Conservation (phyloP, 2,113 vertebrate species). For the Indicator maculatus region DNA sequence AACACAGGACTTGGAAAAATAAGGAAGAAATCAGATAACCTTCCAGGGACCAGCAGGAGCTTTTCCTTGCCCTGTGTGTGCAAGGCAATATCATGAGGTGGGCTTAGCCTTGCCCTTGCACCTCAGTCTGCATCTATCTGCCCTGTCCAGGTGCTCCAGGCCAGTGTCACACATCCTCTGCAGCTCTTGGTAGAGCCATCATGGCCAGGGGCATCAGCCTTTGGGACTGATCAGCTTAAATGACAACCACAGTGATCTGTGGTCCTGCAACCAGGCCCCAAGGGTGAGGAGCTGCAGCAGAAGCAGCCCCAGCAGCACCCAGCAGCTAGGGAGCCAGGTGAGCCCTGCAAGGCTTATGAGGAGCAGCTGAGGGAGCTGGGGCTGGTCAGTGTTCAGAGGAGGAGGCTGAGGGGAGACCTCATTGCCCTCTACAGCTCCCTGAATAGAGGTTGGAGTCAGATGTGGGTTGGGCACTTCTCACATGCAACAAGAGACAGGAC, state of each 20-base stretch:
- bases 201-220: background rate
- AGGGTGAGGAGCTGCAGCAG: background rate
- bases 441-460: no score
- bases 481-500: no score
- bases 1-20: background rate
- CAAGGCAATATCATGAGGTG: background rate
- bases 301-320: background rate
- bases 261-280: no score
- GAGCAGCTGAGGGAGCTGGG: no score
- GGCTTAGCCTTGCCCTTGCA: background rate
- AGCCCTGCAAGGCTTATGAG: background rate
- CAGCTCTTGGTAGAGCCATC: background rate
- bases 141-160: background rate
- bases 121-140: background rate
- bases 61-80: background rate
- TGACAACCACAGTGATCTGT: no score
- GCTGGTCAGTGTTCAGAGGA: no score
- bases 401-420: no score
- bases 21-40: background rate
- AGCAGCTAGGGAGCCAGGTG: rapidly evolving
- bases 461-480: no score
- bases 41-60: background rate
- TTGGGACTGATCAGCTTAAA: no score
- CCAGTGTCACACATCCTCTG: background rate
- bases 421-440: no score